Percentiles rank a stretch among this genome's conserved stretches.
These are phyloP conservation scores for Tryphoninae sp. DNA, from an alignment of 2,888 invertebrate species.

Conservation along the genomic window DNA sequence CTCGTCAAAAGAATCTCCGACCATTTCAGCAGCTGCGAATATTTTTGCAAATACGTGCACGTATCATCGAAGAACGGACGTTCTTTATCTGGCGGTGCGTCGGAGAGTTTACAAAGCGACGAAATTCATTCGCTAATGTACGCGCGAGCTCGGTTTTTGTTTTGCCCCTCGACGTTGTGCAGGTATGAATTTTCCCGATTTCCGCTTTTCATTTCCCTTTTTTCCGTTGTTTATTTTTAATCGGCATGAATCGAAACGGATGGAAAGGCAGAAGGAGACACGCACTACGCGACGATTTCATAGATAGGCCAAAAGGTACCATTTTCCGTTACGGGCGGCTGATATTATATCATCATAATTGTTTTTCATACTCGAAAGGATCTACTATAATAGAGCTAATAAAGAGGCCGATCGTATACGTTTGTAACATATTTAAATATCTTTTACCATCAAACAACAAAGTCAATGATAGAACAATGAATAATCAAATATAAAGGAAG, in stretches of 20 bases:
- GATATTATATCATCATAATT: not conserved
- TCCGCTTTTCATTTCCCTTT: slow-evolving; percentile 3
- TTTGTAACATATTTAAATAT: too few relatives aligned
- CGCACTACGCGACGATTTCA: slow-evolving; percentile 48
- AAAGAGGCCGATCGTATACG: too few relatives aligned
- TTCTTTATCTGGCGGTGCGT: slow-evolving; percentile 14
- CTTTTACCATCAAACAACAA: too few relatives aligned
- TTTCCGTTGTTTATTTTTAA: slow-evolving; percentile 34
- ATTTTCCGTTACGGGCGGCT: not conserved
- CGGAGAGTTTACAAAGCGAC: slow-evolving; percentile 28
- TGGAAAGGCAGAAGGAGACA: slow-evolving; percentile 41
- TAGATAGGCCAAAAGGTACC: slow-evolving; percentile 4
- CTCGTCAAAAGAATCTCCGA: slow-evolving; percentile 52
- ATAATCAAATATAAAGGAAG: too few relatives aligned
- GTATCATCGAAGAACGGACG: not conserved
- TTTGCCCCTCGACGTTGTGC: slow-evolving; percentile 8
- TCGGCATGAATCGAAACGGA: slow-evolving; percentile 26
- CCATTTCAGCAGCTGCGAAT: slow-evolving; percentile 49
- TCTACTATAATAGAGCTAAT: too few relatives aligned
- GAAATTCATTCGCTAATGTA: slow-evolving; percentile 62
- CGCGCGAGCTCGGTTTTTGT: slow-evolving; percentile 38
- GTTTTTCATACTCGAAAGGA: too few relatives aligned
- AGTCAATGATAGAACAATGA: too few relatives aligned
- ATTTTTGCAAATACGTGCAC: not conserved
- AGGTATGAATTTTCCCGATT: not conserved